These are phyloP conservation scores for Thalassoma bifasciatum DNA, from an alignment of 2,113 vertebrate genomes.

Conservation along the genomic window DNA sequence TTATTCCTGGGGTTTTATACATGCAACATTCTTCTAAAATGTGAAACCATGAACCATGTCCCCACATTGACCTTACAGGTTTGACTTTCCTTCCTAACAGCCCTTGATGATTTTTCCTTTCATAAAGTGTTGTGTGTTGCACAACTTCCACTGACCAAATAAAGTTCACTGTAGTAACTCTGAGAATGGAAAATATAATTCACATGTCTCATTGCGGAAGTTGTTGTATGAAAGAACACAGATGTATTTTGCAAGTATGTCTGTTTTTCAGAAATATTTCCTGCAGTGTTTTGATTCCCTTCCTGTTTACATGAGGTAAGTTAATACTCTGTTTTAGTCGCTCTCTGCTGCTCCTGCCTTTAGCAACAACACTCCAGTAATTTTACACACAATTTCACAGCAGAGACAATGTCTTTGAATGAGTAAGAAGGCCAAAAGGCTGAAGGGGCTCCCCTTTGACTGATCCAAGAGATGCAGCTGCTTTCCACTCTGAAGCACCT, in stretches of 20 bases:
- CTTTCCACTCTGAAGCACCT: constrained; percentile 55
- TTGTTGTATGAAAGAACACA: constrained; percentile 72
- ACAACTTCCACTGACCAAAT: constrained; percentile 50
- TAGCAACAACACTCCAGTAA: constrained; percentile 39
- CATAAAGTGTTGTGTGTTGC: constrained; percentile 32
- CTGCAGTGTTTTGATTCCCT: constrained; percentile 32
- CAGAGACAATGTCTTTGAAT: constrained; percentile 42
- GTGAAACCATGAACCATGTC: constrained; percentile 13
- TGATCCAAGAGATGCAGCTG: constrained; percentile 51
- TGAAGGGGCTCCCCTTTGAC: constrained; percentile 49
- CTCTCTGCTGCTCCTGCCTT: constrained; percentile 35
- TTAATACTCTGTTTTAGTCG: constrained; percentile 62
- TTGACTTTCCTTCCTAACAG: constrained; percentile 4
- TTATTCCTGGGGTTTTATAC: neutral
- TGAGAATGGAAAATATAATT: constrained; percentile 77
- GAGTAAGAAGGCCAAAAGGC: constrained; percentile 41
- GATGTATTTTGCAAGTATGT: constrained; percentile 47
- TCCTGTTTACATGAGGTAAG: constrained; percentile 59
- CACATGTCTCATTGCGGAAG: constrained; percentile 65
- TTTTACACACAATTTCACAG: constrained; percentile 52
- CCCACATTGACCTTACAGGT: constrained; percentile 37
- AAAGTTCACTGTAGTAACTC: constrained; percentile 56
- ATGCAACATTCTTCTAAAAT: too few species aligned
- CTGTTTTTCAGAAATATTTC: constrained; percentile 51
- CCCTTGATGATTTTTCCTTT: constrained; percentile 23